These are phyloP conservation scores for Oostethus manadensis DNA, from an alignment of 2,113 vertebrate species.

Conservation along the genomic window DNA sequence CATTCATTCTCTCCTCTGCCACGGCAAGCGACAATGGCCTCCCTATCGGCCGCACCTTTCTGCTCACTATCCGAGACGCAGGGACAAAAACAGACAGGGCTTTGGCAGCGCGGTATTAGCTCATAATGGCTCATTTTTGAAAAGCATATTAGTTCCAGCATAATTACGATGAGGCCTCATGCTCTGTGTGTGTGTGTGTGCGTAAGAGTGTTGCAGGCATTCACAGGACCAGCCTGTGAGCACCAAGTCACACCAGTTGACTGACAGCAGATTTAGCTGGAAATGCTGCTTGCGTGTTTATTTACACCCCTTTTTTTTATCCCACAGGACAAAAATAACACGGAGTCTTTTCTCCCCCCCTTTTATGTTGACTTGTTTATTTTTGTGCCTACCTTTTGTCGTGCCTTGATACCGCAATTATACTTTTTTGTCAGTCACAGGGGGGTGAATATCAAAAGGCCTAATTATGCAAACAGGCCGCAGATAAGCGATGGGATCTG, in stretches of 20 bases:
- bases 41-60: slow-evolving; percentile 71
- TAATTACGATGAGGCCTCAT: slow-evolving; percentile 78
- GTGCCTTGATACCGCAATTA: slow-evolving; percentile 70
- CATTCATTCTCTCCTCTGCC: slow-evolving; percentile 47
- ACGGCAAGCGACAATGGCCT: slow-evolving; percentile 69
- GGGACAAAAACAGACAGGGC: slow-evolving; percentile 74
- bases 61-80: slow-evolving; percentile 70
- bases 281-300: slow-evolving; percentile 53
- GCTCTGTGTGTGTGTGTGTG: slow-evolving; percentile 55
- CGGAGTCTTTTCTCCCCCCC: slow-evolving; percentile 60
- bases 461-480: slow-evolving; percentile 72
- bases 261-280: slow-evolving; percentile 74
- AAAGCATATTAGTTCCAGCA: slow-evolving; percentile 82
- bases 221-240: slow-evolving; percentile 71
- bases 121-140: slow-evolving; percentile 80
- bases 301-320: slow-evolving; percentile 42
- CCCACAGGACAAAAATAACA: slow-evolving; percentile 76
- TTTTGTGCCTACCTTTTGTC: slow-evolving; percentile 72
- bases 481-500: slow-evolving; percentile 75
- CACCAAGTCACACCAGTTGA: slow-evolving; percentile 75
- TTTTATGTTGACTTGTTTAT: slow-evolving; percentile 76
- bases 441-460: slow-evolving; percentile 68
- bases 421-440: slow-evolving; percentile 75
- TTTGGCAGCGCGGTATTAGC: slow-evolving; percentile 75
- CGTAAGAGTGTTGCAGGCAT: slow-evolving; percentile 60